Evolutionary conservation across 2,797 vertebrate species (phyloP).

Genomic region (Chiroxiphia lanceolata): DNA sequence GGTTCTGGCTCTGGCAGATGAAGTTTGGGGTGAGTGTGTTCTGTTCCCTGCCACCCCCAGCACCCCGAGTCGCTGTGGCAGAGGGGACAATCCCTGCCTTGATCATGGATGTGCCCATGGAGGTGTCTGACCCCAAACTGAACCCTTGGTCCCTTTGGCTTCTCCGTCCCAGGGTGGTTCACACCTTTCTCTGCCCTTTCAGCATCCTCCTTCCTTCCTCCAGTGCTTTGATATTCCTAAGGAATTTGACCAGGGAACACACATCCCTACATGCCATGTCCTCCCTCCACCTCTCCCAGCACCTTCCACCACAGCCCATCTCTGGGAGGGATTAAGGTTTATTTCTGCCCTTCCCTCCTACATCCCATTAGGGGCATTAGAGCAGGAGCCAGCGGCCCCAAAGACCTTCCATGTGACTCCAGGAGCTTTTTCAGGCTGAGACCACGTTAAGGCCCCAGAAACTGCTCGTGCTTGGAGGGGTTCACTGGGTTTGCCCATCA

Average conservation of each 20-base stretch:
- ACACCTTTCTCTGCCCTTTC: background rate
- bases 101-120: background rate
- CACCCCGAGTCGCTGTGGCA: fast-evolving
- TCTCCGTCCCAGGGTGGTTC: background rate
- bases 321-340: background rate
- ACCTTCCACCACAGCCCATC: background rate
- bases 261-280: fast-evolving
- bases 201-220: background rate
- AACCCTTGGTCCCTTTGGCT: background rate
- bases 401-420: slow-evolving; percentile 6
- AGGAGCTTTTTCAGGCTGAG: background rate
- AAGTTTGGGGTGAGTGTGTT: background rate
- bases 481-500: fast-evolving
- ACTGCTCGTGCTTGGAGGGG: background rate
- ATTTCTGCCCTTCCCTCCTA: background rate
- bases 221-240: background rate
- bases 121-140: background rate
- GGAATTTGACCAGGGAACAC: background rate
- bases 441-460: background rate
- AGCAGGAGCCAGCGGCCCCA: fast-evolving
- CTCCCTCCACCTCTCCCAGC: background rate
- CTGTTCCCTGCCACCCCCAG: background rate
- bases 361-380: slow-evolving; percentile 56
- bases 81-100: background rate
- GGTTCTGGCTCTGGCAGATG: background rate